Conservation (phyloP, 2,797 vertebrate species). For the Tympanoctomys barrerae region DNA sequence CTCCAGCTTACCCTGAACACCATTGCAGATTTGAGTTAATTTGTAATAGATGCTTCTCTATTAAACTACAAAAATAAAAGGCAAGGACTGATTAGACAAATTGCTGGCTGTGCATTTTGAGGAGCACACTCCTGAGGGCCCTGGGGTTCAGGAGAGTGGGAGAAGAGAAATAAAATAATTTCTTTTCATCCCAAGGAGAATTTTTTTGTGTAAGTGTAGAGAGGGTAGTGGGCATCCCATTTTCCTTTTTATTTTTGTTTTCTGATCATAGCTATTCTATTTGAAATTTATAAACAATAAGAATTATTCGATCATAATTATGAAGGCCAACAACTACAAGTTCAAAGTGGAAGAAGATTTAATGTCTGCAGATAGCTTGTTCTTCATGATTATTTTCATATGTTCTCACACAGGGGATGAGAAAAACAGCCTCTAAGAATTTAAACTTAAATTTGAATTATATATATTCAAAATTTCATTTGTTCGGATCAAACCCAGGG, state of each 20-base stretch:
- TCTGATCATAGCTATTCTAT: not conserved
- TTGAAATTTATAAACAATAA: not conserved
- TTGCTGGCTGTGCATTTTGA: not conserved
- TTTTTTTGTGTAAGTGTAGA: slow-evolving; percentile 25
- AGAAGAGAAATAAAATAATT: not conserved
- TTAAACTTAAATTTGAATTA: not conserved
- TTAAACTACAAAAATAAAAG: not conserved
- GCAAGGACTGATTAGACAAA: not conserved
- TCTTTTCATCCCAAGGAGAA: not conserved
- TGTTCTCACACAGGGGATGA: too few species aligned
- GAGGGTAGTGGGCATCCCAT: not conserved
- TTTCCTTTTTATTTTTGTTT: not conserved
- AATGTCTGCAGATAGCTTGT: not conserved
- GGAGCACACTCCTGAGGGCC: not conserved
- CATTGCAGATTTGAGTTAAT: not conserved
- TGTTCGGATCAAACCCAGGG: not conserved
- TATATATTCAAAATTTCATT: not conserved
- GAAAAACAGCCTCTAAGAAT: not conserved
- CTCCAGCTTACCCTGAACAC: not conserved
- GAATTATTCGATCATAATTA: not conserved
- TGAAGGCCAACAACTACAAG: not conserved
- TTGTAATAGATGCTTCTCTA: not conserved
- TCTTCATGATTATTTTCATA: not conserved
- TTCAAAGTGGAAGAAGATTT: not conserved
- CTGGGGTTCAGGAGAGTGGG: not conserved